Conservation (phyloP, 2,113 vertebrate species). For the Rhynchomys soricoides region DNA sequence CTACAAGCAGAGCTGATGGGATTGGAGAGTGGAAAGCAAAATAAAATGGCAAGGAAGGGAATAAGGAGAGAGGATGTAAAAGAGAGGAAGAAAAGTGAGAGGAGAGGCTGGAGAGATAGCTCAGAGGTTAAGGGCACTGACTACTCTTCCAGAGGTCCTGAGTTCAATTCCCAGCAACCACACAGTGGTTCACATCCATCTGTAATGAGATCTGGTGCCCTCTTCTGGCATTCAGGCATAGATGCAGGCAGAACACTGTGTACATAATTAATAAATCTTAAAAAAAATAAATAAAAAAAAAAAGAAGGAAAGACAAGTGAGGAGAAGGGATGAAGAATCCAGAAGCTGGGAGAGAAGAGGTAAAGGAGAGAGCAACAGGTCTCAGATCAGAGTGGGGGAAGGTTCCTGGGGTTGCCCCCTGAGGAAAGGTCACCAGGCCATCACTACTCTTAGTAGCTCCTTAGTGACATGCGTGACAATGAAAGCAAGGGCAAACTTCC, state of each 20-base stretch:
- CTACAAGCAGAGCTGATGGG: neutral
- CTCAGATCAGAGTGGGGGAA: neutral
- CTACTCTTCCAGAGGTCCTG: too few relatives aligned
- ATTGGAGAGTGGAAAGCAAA: fast-evolving
- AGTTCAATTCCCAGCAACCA: too few relatives aligned
- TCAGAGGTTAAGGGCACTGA: too few relatives aligned
- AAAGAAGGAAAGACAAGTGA: too few relatives aligned
- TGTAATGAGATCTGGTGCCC: too few relatives aligned
- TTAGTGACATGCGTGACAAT: neutral
- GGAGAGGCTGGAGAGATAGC: too few relatives aligned
- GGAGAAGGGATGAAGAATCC: neutral
- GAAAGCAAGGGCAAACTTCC: neutral
- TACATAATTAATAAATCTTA: too few relatives aligned
- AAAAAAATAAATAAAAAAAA: too few relatives aligned
- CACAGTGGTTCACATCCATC: too few relatives aligned
- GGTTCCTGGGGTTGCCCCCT: neutral
- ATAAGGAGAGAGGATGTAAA: neutral
- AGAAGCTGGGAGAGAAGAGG: neutral
- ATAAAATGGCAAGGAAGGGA: neutral
- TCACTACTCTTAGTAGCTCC: fast-evolving
- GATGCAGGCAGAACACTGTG: too few relatives aligned
- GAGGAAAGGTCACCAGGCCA: neutral
- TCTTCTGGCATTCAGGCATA: too few relatives aligned
- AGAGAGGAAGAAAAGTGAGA: neutral
- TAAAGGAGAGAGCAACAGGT: neutral